Percentiles rank a stretch among this genome's conserved stretches.
These are phyloP conservation scores for Gisinianus flammeolus DNA, from an alignment of 2,888 invertebrate species.

Conservation along the genomic window DNA sequence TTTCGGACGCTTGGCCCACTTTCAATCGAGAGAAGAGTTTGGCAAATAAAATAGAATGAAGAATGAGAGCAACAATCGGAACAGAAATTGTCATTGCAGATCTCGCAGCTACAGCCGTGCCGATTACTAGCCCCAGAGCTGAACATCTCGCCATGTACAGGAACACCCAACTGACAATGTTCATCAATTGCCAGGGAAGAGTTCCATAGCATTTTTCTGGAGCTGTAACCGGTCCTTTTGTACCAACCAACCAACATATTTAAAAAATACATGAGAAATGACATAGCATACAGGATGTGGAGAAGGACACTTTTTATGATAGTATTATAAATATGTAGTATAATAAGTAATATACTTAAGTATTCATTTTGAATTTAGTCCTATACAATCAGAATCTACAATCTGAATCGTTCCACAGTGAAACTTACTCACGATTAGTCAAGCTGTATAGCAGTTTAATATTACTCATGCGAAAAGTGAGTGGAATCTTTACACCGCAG, in stretches of 20 bases:
- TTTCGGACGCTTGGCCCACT: constrained; percentile 51
- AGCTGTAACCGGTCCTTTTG: constrained; percentile 51
- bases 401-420: too few species aligned
- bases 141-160: constrained; percentile 51
- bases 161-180: constrained; percentile 51
- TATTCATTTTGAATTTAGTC: too few species aligned
- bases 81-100: constrained; percentile 21
- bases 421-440: too few species aligned
- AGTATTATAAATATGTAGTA: too few species aligned
- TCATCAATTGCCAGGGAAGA: constrained; percentile 44
- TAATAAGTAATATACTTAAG: too few species aligned
- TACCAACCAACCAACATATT: background rate
- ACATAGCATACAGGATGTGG: too few species aligned
- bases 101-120: constrained; percentile 30
- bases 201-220: constrained; percentile 48
- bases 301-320: too few species aligned
- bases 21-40: constrained; percentile 34
- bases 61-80: constrained; percentile 16
- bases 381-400: too few species aligned
- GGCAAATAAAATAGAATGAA: constrained; percentile 49
- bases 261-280: too few species aligned
- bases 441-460: too few species aligned
- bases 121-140: constrained; percentile 47
- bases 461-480: too few species aligned
- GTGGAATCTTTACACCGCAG: too few species aligned